Evolutionary conservation across 1,140 invertebrate species (phyloP).

Genomic region (Drosophila simulans): DNA sequence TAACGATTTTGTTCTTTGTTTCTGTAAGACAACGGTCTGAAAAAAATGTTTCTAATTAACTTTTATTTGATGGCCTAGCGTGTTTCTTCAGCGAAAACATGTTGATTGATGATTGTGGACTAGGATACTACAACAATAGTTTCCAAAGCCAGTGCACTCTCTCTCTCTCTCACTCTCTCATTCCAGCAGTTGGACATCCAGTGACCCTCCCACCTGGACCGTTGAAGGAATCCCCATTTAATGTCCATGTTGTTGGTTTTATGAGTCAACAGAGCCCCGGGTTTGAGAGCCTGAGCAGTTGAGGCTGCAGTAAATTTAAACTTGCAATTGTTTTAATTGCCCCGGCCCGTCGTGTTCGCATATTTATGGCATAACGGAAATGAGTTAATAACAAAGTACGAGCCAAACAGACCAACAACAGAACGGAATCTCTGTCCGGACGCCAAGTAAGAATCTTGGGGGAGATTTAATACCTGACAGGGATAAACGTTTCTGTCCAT

Average conservation of each 20-base stretch:
- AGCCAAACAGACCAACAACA: constrained; percentile 46
- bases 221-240: constrained; percentile 37
- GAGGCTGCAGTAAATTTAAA: constrained; percentile 76
- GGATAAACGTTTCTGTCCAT: constrained; percentile 71
- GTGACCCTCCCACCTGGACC: constrained; percentile 14
- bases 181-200: neutral
- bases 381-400: constrained; percentile 81
- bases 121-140: constrained; percentile 15
- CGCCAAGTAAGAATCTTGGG: constrained; percentile 27
- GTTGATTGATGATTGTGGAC: constrained; percentile 1
- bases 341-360: constrained; percentile 71
- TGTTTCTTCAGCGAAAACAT: too few relatives aligned
- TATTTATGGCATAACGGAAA: constrained; percentile 82
- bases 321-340: constrained; percentile 81
- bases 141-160: constrained; percentile 5
- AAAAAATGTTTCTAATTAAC: too few relatives aligned
- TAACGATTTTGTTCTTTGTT: too few relatives aligned
- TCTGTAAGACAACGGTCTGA: too few relatives aligned
- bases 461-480: constrained; percentile 79
- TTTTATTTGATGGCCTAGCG: too few relatives aligned
- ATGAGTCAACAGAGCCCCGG: constrained; percentile 60
- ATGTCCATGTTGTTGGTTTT: constrained; percentile 73
- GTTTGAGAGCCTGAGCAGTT: constrained; percentile 24
- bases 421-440: constrained; percentile 29
- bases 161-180: neutral